Base-by-base conservation (phyloP, 2,888 invertebrate genomes). In the Drosophila putrida region DNA sequence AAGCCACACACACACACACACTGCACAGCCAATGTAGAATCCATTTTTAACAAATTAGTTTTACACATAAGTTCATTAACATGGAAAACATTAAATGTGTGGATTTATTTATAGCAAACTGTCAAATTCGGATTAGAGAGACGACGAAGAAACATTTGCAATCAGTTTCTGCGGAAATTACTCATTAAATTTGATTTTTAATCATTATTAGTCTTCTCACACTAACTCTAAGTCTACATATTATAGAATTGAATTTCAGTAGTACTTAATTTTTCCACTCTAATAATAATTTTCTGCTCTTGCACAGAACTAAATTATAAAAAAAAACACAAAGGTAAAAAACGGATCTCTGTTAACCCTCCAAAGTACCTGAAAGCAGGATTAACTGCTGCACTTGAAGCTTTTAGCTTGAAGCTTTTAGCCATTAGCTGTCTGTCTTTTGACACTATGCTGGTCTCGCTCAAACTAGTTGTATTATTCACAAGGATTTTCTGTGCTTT, bases 41-140 rank as follows among this genome's bases (percentile, higher is more conserved):
- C 41, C 1, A 57, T 27, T 53, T 28, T 11, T 6, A 33, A 6
- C 10, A 55, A 61, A 58, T 75, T 64, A 44, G 31, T 51, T 66
- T 72, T 61, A 51, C 58, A 59, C 35, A 66, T 38, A 72, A 62
- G 73, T 77, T 75, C 44, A 72, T 60, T 60, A 72, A 28, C 54
- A 43, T 57, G 46, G 15, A 60, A 50, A 60, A 41, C 36, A 38
- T 51, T 43, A 39, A n/a, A n/a, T 60, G 38, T 36, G 9, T 50
- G 31, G 11, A 2, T n/a, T 44, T 72, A 46, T 66, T 77, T 72
- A 55, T 77, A 66, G 44, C 13, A 10, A 36, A 11, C 35, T 49
- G 36, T 35, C 35, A 15, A 66, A 33, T 47, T 55, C 10, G 38
- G 9, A n/a, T 43, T 20, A 31, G 39, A 49, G 6, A 31, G n/a